phyloP scores from a whole-genome alignment of 37 sponge, comb jelly and placozoan species.

The Tethya wilhelma region DNA sequence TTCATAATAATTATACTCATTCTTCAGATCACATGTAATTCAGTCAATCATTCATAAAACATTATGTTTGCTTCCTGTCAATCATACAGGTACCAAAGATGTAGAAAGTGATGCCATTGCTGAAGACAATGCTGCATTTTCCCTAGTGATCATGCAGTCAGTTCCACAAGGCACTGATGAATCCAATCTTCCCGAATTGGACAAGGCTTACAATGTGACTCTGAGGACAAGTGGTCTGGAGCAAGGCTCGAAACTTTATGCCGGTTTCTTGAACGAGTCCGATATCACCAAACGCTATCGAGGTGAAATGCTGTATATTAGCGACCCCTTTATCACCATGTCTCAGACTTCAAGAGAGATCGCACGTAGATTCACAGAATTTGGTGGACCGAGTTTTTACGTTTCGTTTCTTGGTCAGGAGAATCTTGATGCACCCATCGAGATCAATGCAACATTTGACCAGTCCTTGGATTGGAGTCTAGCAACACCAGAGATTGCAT shows the following conservation, averaged over 20 bases:
- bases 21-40: too few species aligned
- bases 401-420: constrained; percentile 73
- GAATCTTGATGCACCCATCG: constrained; percentile 49
- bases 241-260: constrained; percentile 12
- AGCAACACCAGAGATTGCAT: constrained; percentile 53
- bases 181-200: background rate
- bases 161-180: background rate
- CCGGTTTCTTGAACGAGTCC: constrained; percentile 54
- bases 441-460: constrained; percentile 72
- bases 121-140: background rate
- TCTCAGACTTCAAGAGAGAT: constrained; percentile 55
- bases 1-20: too few species aligned
- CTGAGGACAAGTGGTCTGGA: constrained; percentile 38
- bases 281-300: constrained; percentile 53
- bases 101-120: background rate
- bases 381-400: constrained; percentile 90
- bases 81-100: constrained; percentile 26
- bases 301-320: constrained; percentile 61
- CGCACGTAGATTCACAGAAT: constrained; percentile 71
- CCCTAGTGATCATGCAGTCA: background rate
- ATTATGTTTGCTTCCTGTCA: background rate
- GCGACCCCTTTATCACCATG: constrained; percentile 76
- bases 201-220: constrained; percentile 19
- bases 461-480: constrained; percentile 45
- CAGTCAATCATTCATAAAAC: too few species aligned